Evolutionary conservation across 2,888 invertebrate genomes (phyloP).

Genomic region (Latrodectus hesperus): DNA sequence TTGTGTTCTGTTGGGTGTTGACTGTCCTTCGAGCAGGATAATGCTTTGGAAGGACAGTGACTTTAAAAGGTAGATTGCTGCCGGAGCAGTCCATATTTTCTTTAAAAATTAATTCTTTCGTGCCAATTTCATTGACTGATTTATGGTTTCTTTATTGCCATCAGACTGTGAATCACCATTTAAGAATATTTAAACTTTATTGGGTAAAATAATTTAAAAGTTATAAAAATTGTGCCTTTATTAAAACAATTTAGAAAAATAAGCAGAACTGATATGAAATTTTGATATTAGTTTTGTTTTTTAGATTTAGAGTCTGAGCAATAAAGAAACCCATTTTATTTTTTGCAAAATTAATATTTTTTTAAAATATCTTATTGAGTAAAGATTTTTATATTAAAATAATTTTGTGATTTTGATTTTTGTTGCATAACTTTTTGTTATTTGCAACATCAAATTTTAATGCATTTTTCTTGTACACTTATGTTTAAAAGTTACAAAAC

Average conservation of each 20-base stretch:
- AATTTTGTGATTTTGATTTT: neutral
- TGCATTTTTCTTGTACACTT: neutral
- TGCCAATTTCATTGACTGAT: constrained; percentile 1
- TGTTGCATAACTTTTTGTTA: neutral
- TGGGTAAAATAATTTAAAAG: no score
- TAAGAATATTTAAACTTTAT: neutral
- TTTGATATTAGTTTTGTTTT: constrained; percentile 3
- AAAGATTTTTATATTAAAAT: neutral
- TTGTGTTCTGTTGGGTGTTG: constrained; percentile 19
- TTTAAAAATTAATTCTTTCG: neutral
- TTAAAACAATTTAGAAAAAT: no score
- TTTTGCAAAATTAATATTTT: constrained; percentile 13
- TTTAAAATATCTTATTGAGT: neutral
- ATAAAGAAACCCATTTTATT: constrained; percentile 23
- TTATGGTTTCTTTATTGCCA: constrained; percentile 29
- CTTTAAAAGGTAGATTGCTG: constrained; percentile 30
- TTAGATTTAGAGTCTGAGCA: neutral
- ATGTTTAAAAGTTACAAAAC: neutral
- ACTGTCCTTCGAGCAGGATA: constrained; percentile 3
- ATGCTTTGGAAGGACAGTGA: constrained; percentile 68
- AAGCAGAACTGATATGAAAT: neutral
- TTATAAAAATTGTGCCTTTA: no score
- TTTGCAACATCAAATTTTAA: constrained; percentile 1
- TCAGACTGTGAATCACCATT: constrained; percentile 8
- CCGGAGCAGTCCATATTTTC: constrained; percentile 26